These are phyloP conservation scores for Phymatocera aterrima DNA, from an alignment of 2,888 invertebrate genomes.

Conservation along the genomic window DNA sequence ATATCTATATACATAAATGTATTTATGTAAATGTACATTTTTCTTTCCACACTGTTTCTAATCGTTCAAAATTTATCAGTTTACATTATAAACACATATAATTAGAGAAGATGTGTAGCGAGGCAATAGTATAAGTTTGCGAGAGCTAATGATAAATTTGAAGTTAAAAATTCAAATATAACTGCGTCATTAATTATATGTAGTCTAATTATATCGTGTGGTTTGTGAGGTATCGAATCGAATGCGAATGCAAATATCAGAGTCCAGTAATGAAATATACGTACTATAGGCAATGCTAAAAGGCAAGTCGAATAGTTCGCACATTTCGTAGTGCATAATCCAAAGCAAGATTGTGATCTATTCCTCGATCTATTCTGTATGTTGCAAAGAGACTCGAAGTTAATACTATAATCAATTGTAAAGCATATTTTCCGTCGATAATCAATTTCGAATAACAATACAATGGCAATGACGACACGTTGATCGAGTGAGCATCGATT, in stretches of 20 bases:
- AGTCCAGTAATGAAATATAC: slow-evolving; percentile 18
- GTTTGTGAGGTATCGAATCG: slow-evolving; percentile 4
- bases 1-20: slow-evolving; percentile 59
- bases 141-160: slow-evolving; percentile 35
- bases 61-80: slow-evolving; percentile 40
- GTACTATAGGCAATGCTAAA: slow-evolving; percentile 27
- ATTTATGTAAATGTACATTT: slow-evolving; percentile 64
- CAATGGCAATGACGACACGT: neutral
- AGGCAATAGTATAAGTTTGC: slow-evolving; percentile 48
- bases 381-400: too few species aligned
- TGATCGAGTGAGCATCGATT: neutral
- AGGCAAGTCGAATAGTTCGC: slow-evolving; percentile 22
- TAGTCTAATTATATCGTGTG: neutral
- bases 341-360: neutral
- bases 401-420: neutral
- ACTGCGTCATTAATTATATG: slow-evolving; percentile 1
- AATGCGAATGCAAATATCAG: slow-evolving; percentile 34
- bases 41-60: slow-evolving; percentile 35
- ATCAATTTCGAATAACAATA: neutral
- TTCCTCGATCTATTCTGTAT: neutral
- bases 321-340: neutral
- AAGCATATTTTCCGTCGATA: neutral
- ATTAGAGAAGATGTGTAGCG: slow-evolving; percentile 51
- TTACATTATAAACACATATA: too few species aligned
- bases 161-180: slow-evolving; percentile 12